phyloP scores from a whole-genome alignment of 2,888 invertebrate genomes.

The Plemyria rubiginata region DNA sequence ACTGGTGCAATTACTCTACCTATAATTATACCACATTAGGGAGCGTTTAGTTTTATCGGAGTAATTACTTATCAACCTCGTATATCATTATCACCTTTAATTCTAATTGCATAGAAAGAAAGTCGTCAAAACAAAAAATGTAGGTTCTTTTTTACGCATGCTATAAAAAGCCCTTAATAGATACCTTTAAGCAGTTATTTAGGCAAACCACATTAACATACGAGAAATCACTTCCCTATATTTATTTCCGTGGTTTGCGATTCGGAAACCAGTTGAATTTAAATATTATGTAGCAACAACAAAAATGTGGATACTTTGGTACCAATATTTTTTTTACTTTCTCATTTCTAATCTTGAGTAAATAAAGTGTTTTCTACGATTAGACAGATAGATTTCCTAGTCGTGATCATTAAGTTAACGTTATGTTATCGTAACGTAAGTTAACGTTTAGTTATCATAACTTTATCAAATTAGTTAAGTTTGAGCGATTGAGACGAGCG shows the following conservation, averaged over 20 bases:
- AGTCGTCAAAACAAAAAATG: constrained; percentile 8
- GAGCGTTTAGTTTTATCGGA: neutral
- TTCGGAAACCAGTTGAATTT: constrained; percentile 43
- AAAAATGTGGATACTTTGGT: constrained; percentile 39
- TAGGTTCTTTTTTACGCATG: constrained; percentile 8
- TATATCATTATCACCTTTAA: constrained; percentile 10
- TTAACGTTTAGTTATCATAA: no score
- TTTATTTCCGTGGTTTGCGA: constrained; percentile 38
- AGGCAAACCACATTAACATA: constrained; percentile 37
- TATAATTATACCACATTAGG: neutral
- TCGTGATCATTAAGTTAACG: constrained; percentile 24
- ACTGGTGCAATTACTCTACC: neutral
- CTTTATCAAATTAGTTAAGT: no score
- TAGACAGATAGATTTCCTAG: constrained; percentile 26
- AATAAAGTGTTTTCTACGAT: constrained; percentile 27
- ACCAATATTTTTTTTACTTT: constrained; percentile 40
- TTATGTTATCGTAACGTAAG: no score
- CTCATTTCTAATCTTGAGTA: constrained; percentile 35
- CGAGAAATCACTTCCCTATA: constrained; percentile 42
- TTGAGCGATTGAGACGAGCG: neutral
- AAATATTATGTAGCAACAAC: constrained; percentile 42
- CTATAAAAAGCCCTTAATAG: constrained; percentile 16
- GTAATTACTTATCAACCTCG: constrained; percentile 8
- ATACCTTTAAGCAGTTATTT: constrained; percentile 20
- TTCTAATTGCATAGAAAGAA: constrained; percentile 13